phyloP scores from a whole-genome alignment of 2,888 invertebrate species.

The Aspidapion aeneum region DNA sequence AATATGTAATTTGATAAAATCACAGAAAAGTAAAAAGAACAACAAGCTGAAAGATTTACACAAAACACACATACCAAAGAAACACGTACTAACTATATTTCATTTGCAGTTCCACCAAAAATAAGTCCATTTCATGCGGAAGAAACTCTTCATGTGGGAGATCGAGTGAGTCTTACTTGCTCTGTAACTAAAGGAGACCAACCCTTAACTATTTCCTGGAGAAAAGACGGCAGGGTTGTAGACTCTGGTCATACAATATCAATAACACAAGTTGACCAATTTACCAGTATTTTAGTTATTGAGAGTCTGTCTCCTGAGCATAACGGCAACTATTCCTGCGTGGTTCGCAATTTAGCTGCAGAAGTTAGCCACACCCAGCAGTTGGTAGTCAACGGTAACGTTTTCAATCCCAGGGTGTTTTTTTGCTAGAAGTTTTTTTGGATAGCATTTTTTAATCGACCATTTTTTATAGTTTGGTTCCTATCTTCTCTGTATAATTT shows the following conservation, averaged over 20 bases:
- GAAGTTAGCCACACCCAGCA: conserved; percentile 71
- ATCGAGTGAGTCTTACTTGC: conserved; percentile 70
- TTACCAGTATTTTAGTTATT: conserved; percentile 74
- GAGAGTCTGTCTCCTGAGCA: conserved; percentile 72
- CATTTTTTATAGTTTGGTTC: conserved; percentile 12
- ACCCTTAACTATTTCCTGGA: conserved; percentile 73
- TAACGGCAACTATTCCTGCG: conserved; percentile 75
- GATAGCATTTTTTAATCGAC: conserved; percentile 19
- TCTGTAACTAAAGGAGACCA: conserved; percentile 73
- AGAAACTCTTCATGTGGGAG: conserved; percentile 67
- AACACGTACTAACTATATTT: too few relatives aligned
- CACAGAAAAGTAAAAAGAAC: too few relatives aligned
- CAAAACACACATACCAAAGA: too few relatives aligned
- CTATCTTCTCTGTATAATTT: not conserved
- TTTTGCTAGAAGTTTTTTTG: not conserved
- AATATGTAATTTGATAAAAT: too few relatives aligned
- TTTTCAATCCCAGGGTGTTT: not conserved
- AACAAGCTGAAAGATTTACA: too few relatives aligned
- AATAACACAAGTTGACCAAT: conserved; percentile 71
- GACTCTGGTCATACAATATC: conserved; percentile 60
- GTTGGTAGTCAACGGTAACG: conserved; percentile 75
- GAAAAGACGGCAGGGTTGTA: conserved; percentile 66
- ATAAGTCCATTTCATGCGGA: conserved; percentile 70
- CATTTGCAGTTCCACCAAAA: conserved; percentile 78
- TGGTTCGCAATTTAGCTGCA: conserved; percentile 68